Conservation (phyloP, 1,140 invertebrate genomes). For the Zaprionus ornatus region DNA sequence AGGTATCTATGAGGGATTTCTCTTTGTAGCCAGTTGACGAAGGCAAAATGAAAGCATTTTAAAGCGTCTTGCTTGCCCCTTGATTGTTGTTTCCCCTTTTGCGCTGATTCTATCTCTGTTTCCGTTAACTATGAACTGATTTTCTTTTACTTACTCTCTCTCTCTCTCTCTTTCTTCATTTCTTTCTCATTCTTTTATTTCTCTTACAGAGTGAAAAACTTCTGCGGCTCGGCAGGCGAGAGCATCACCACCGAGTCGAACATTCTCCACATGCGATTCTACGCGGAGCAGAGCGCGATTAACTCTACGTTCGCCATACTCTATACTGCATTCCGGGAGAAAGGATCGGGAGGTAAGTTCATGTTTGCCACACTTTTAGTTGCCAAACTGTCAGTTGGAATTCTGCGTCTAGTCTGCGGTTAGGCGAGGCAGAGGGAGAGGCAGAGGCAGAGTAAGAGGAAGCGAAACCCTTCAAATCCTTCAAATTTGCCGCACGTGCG, state of each 20-base stretch:
- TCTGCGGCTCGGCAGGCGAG: constrained; percentile 92
- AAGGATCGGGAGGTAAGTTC: constrained; percentile 74
- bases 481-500: constrained; percentile 65
- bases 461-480: constrained; percentile 40
- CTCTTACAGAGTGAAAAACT: constrained; percentile 86
- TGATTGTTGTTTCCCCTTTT: constrained; percentile 2
- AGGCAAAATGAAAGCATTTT: constrained; percentile 3
- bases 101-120: neutral
- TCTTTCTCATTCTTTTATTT: constrained; percentile 2
- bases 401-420: neutral
- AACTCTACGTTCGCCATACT: constrained; percentile 89
- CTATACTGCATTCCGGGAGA: constrained; percentile 90
- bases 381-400: neutral
- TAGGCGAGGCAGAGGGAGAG: neutral
- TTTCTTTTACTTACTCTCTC: neutral
- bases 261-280: constrained; percentile 89
- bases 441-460: neutral
- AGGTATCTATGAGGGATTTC: neutral
- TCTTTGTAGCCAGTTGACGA: neutral
- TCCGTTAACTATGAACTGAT: neutral
- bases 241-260: constrained; percentile 87
- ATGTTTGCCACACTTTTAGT: neutral
- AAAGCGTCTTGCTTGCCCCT: neutral
- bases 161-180: neutral
- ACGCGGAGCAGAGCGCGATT: constrained; percentile 87